These are phyloP conservation scores for Drosophila austrosaltans DNA, from an alignment of 2,888 invertebrate species.

Conservation along the genomic window DNA sequence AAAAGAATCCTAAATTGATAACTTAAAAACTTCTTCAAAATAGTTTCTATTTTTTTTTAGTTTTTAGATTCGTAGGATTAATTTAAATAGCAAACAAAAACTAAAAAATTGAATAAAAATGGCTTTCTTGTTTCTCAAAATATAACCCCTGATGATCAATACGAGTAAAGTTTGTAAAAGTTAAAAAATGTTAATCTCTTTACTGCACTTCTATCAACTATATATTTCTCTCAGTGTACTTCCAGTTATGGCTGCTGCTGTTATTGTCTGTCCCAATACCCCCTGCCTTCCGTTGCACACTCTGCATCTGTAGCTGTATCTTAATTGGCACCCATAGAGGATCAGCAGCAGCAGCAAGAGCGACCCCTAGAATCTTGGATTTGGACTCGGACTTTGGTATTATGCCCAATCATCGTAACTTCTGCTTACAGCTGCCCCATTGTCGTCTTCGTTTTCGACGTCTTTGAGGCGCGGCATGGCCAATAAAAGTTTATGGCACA, in stretches of 20 bases:
- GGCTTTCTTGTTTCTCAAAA: too few relatives aligned
- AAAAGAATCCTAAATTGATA: too few relatives aligned
- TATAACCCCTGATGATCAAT: too few relatives aligned
- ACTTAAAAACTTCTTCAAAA: too few relatives aligned
- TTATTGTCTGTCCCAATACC: constrained; percentile 20
- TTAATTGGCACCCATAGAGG: constrained; percentile 72
- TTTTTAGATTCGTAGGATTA: too few relatives aligned
- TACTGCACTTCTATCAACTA: too few relatives aligned
- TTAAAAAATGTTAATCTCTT: too few relatives aligned
- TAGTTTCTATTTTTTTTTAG: too few relatives aligned
- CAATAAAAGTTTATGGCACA: constrained; percentile 70
- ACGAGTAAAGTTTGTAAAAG: too few relatives aligned
- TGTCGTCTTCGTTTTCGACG: constrained; percentile 58
- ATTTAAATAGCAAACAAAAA: too few relatives aligned
- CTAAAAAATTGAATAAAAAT: too few relatives aligned
- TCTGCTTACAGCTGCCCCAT: constrained; percentile 77
- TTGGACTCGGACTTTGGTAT: constrained; percentile 34
- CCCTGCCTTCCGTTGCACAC: constrained; percentile 26
- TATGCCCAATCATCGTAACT: constrained; percentile 70
- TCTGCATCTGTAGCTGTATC: constrained; percentile 48
- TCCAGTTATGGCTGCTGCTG: constrained; percentile 41
- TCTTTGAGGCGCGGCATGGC: constrained; percentile 42
- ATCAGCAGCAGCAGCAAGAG: constrained; percentile 44
- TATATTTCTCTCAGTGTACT: constrained; percentile 14
- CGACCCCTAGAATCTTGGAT: constrained; percentile 57